Evolutionary conservation across 2,113 vertebrate species (phyloP).

Genomic region (Percopsis transmontana): DNA sequence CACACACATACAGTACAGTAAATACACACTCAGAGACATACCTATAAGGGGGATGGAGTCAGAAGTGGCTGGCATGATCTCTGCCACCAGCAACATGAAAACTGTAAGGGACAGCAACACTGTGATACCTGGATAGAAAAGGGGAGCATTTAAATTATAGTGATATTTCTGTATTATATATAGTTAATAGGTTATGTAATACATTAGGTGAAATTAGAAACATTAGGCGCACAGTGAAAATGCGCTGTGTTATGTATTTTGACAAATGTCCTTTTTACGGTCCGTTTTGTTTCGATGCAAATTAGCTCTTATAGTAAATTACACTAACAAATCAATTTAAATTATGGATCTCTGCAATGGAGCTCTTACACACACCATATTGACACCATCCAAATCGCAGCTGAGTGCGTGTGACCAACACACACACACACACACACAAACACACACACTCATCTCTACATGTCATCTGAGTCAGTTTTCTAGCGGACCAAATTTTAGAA

Average conservation of each 20-base stretch:
- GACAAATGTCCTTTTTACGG: slow-evolving; percentile 48
- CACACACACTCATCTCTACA: slow-evolving; percentile 9
- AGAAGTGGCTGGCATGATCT: slow-evolving; percentile 78
- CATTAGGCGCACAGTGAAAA: not conserved
- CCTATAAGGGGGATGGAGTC: slow-evolving; percentile 80
- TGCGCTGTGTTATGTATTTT: slow-evolving; percentile 36
- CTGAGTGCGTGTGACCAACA: not conserved
- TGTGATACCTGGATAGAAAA: slow-evolving; percentile 67
- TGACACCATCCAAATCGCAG: not conserved
- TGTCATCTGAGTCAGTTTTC: slow-evolving; percentile 45
- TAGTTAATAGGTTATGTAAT: no score
- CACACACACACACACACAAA: not conserved
- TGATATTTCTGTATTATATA: no score
- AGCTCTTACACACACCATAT: no score
- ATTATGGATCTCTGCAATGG: no score
- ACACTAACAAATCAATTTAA: not conserved
- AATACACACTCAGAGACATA: slow-evolving; percentile 31
- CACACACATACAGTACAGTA: not conserved
- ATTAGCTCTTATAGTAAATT: not conserved
- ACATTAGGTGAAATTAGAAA: no score
- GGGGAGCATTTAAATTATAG: slow-evolving; percentile 14
- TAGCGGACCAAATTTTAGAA: slow-evolving; percentile 45
- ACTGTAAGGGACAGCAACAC: slow-evolving; percentile 76
- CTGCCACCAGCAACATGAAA: slow-evolving; percentile 76
- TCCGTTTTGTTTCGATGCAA: slow-evolving; percentile 56